These are phyloP conservation scores for Hypanus sabinus DNA, from an alignment of 2,113 vertebrate species.

Conservation along the genomic window DNA sequence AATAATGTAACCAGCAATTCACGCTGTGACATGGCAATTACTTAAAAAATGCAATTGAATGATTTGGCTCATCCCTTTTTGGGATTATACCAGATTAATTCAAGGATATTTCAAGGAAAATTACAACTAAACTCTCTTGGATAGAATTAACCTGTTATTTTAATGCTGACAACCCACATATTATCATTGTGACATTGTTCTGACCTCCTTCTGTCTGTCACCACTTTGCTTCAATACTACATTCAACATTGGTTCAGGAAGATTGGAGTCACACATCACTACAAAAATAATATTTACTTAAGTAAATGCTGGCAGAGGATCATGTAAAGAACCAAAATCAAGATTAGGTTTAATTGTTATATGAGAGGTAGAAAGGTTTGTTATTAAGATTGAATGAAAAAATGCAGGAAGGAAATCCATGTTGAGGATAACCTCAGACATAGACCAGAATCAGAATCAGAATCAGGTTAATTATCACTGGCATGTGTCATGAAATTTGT, in stretches of 20 bases:
- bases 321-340: not conserved
- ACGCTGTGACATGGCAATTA: not conserved
- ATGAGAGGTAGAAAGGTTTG: not conserved
- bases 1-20: not conserved
- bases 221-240: not conserved
- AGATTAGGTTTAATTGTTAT: not conserved
- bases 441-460: too few relatives aligned
- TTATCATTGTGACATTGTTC: not conserved
- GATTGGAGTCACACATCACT: not conserved
- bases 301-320: not conserved
- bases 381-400: not conserved
- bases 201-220: not conserved
- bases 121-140: too few relatives aligned
- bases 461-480: too few relatives aligned
- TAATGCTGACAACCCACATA: not conserved
- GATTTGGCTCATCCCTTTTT: not conserved
- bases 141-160: not conserved
- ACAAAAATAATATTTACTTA: not conserved
- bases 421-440: too few relatives aligned
- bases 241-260: not conserved
- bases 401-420: not conserved
- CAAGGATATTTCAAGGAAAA: not conserved
- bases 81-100: not conserved
- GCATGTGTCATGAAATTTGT: too few relatives aligned
- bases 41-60: not conserved